Base-by-base conservation (phyloP, 2,888 invertebrate species). In the Eumerus sabulonum region DNA sequence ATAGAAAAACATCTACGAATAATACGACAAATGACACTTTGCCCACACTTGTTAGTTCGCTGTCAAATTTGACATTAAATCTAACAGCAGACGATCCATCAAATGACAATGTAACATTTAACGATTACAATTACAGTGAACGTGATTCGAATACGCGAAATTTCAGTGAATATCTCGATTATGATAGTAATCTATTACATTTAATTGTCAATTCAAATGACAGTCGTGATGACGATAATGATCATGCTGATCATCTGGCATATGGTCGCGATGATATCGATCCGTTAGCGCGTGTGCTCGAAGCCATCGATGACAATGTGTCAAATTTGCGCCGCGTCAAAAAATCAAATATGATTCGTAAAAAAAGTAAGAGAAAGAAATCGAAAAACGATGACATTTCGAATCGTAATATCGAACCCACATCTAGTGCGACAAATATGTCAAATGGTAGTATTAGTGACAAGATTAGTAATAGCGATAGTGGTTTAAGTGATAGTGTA, bases 171-270 rank as follows among this genome's bases (percentile, higher is more conserved):
- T 64, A 77, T 48, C 77, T 68, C 62, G 72, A 68, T 64, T 70
- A 66, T 59, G 66, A 40, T n/a, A 40, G 60, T 54, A 57, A 71
- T 76, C 42, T 76, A 63, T 57, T 53, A 42, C 72, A 64, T 40
- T 70, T 70, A 19, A 71, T 67, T 68, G 62, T 62, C 59, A 82
- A 54, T 64, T 57, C 64, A 60, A 76, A 47, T 60, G 67, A 76
- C 83, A 81, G 63, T 82, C 82, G 83, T 84, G 83, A 85, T 84
- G 84, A 82, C 84, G 82, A 81, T 60, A 19, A 53, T 47, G 53
- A 56, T 57, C 17, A 54, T 60, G 73, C 60, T 45, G 74, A 67
- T 48, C 67, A 67, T 72, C 67, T 68, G 57, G 48, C 57, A 51
- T 19, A 9, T 57, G n/a, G n/a, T n/a, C 72, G 70, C 45, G 57